phyloP scores from a whole-genome alignment of 2,797 vertebrate genomes.

The Ceryle rudis region DNA sequence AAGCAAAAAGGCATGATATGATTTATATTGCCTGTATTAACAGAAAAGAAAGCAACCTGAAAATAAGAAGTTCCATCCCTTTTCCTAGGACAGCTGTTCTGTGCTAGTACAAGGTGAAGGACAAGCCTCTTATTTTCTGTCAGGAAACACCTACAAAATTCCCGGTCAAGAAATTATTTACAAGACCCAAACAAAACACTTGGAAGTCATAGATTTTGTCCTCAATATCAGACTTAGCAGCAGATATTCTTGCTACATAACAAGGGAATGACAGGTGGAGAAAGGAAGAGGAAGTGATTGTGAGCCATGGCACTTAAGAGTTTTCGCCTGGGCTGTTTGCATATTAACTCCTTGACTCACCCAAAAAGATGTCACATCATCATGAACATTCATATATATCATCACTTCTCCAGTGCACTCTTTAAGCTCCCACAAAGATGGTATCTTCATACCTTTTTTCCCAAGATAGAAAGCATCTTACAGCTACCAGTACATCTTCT shows the following conservation, averaged over 20 bases:
- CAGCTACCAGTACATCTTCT: neutral
- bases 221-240: neutral
- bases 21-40: neutral
- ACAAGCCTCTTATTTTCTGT: neutral
- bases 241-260: neutral
- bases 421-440: conserved; percentile 24
- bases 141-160: neutral
- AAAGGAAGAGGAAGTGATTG: neutral
- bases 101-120: neutral
- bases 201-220: neutral
- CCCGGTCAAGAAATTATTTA: neutral
- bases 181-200: neutral
- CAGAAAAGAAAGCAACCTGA: neutral
- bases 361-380: neutral
- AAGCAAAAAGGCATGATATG: neutral
- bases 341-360: conserved; percentile 37
- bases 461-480: neutral
- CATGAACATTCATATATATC: neutral
- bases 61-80: neutral
- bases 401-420: neutral
- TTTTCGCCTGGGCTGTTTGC: neutral
- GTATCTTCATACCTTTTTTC: neutral
- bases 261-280: neutral
- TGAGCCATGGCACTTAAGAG: neutral
- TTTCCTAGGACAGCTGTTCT: neutral